Percentiles rank a stretch among this genome's conserved stretches.
phyloP scores from a whole-genome alignment of 2,888 invertebrate species.

The Chelonus formosanus region DNA sequence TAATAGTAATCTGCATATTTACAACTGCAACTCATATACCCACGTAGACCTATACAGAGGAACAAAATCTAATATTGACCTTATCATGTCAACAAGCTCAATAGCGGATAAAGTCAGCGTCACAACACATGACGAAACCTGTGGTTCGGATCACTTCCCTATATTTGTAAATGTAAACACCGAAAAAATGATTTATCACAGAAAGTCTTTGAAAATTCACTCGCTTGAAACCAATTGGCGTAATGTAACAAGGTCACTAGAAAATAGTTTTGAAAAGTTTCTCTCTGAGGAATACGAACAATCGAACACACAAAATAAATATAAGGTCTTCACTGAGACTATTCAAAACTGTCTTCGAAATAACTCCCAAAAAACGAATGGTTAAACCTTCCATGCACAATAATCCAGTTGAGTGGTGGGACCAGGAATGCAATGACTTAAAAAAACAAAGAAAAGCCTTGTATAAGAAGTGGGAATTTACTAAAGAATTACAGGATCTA shows the following conservation, averaged over 20 bases:
- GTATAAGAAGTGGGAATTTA: constrained; percentile 22
- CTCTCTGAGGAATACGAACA: not conserved
- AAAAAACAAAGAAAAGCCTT: constrained; percentile 21
- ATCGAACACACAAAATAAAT: constrained; percentile 1
- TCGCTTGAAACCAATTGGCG: constrained; percentile 9
- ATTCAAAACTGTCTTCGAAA: not conserved
- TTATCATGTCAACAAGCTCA: constrained; percentile 5
- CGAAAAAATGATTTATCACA: constrained; percentile 10
- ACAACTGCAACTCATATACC: not conserved
- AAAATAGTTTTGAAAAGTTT: constrained; percentile 2
- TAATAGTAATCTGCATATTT: not conserved
- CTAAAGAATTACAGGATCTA: not conserved
- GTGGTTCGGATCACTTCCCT: constrained; percentile 22
- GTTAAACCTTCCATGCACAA: not conserved
- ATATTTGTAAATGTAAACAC: not conserved
- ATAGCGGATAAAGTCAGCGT: too few species aligned
- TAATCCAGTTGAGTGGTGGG: constrained; percentile 35
- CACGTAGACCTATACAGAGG: constrained; percentile 3
- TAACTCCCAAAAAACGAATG: constrained; percentile 11
- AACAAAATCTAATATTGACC: constrained; percentile 11
- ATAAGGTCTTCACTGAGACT: constrained; percentile 5
- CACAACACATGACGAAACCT: not conserved
- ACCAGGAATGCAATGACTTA: constrained; percentile 27
- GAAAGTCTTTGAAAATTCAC: constrained; percentile 7
- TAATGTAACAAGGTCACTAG: not conserved